Evolutionary conservation across 2,888 invertebrate species (phyloP), one percentile per base, ranked within the genome.

Genomic region (Sabatieria punctata): DNA sequence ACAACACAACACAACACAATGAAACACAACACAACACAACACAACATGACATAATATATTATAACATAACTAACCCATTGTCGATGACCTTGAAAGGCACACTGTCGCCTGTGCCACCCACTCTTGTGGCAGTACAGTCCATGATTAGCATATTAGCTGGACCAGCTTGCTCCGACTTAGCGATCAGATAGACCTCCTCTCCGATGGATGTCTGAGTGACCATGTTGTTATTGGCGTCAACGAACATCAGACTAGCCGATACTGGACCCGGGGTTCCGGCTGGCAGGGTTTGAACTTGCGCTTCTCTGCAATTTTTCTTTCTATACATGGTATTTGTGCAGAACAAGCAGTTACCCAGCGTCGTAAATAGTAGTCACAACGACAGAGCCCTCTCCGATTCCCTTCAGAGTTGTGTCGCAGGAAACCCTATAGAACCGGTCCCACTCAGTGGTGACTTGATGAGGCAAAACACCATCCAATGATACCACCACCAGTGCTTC

Each of bases 61-160:
- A 11, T n/a, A 33, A 33, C 11, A 33, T 13, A 33, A 13, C 47
- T n/a, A 8, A 48, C 49, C 49, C 49, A 24, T 49, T 47, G 49
- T 64, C 63, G 40, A 64, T 63, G 41, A 64, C 57, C 27, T 60
- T 59, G 55, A 64, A 64, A 19, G 64, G 64, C 18, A 64, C 60
- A 23, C 56, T 49, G 42, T 63, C 61, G 40, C 63, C 64, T 48
- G 55, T 58, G 37, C 63, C 64, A 6, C 63, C 64, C 40, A 61
- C 58, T 26, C 64, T 52, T 8, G 57, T 64, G 21, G 64, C 64
- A n/a, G 57, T 57, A 49, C 64, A 64, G 42, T 64, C 64, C 44
- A 64, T 60, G 26, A 63, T 52, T 64, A 63, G 63, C 64, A 64
- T 64, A 50, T 64, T 64, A 53, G 60, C 60, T 6, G 64, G 64